Base-by-base conservation (phyloP, 1,140 invertebrate species). In the Panulirus ornatus region DNA sequence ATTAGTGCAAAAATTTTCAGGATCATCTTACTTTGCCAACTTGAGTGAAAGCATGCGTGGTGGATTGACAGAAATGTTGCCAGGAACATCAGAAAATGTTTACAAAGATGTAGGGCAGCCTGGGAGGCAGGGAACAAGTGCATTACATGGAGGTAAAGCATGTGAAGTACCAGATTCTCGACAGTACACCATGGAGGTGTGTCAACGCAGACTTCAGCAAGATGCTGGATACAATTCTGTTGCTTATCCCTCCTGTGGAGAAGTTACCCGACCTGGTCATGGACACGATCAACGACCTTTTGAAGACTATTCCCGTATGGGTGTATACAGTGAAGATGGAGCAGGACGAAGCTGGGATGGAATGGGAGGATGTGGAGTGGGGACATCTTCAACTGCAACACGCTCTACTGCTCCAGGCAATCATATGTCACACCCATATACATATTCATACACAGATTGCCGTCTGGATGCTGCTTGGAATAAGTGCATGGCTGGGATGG, bases 11-110 rank as follows among this genome's bases (percentile, higher is more conserved):
- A 44, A 27, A 30, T 42, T 85, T 75, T 51, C 79, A 89, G 87
- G 87, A 14, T 83, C 87, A n/a, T 73, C 87, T n/a, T 89, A 89
- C 36, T 89, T 89, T 75, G 79, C 87, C 38, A 89, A 82, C 42
- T 36, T 89, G 42, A 83, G 58, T 51, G 87, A 89, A 42, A 89
- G 58, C 44, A 89, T 89, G 87, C 76, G 87, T n/a, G 79, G 87
- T 22, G 79, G 78, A 22, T 66, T 89, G 6, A 40, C 78, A 16
- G 87, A 89, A 27, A 82, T 89, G 63, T 42, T 89, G 47, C 66
- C 87, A 1, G 78, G 84, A n/a, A 38, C 84, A 30, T 51, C 66
- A 27, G 84, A 85, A 14, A 85, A 36, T 51, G 66, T 75, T 19
- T 85, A 85, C 70, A 85, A 85, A 36, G 84, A 85, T 47, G 44